phyloP scores from a whole-genome alignment of 1,140 invertebrate species.

The Triops cancriformis region DNA sequence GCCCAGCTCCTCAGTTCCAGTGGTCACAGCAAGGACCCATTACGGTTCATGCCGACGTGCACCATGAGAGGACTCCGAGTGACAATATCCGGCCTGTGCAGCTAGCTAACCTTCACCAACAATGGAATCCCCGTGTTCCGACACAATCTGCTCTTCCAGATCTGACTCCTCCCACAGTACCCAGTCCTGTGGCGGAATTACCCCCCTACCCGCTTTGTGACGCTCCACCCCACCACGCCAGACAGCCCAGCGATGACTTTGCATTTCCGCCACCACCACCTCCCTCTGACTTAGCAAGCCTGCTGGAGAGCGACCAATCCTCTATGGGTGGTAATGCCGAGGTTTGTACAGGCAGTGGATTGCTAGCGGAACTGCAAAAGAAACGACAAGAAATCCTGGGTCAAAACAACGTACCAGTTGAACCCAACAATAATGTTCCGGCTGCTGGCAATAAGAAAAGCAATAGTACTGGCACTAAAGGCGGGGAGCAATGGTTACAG shows the following conservation, averaged over 20 bases:
- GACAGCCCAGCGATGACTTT: constrained; percentile 70
- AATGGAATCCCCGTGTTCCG: background rate
- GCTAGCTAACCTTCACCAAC: background rate
- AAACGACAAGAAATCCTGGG: constrained; percentile 60
- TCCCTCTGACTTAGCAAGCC: constrained; percentile 50
- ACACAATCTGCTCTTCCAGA: background rate
- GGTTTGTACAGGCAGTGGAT: constrained; percentile 41
- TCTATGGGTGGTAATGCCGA: background rate
- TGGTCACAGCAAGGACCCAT: constrained; percentile 29
- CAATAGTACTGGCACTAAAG: background rate
- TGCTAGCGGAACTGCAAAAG: constrained; percentile 63
- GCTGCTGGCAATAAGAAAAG: constrained; percentile 3
- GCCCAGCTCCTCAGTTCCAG: background rate
- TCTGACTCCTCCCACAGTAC: constrained; percentile 30
- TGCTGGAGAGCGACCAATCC: background rate
- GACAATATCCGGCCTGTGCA: constrained; percentile 3
- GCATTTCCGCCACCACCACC: constrained; percentile 72
- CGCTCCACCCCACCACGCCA: constrained; percentile 63
- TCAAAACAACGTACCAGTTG: constrained; percentile 30
- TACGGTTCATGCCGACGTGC: constrained; percentile 33
- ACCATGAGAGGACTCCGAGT: constrained; percentile 30
- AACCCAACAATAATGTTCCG: constrained; percentile 29
- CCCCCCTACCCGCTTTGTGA: constrained; percentile 67
- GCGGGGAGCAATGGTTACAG: constrained; percentile 54
- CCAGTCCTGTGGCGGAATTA: constrained; percentile 32